Conservation (phyloP, 2,113 vertebrate genomes). For the Chunga burmeisteri region DNA sequence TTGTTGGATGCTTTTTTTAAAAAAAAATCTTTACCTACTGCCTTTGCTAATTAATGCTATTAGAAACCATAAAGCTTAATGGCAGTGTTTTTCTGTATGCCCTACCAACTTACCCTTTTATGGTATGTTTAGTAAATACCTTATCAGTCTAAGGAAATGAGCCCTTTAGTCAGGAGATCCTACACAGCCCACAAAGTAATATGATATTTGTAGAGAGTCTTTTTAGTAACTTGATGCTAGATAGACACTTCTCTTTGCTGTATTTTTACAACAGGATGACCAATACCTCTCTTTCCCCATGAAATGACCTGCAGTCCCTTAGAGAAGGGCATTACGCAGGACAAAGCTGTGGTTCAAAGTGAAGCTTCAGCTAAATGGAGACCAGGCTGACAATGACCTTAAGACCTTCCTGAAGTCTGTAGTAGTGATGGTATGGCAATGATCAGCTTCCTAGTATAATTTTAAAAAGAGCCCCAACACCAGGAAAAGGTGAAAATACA, state of each 20-base stretch:
- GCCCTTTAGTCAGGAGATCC: not conserved
- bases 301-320: not conserved
- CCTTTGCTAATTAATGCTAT: not conserved
- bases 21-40: not conserved
- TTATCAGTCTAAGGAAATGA: not conserved
- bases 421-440: not conserved
- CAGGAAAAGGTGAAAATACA: not conserved
- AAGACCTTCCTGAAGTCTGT: not conserved
- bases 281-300: not conserved
- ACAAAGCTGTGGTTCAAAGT: not conserved
- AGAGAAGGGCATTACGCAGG: not conserved
- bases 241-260: not conserved
- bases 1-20: not conserved
- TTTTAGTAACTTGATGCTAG: not conserved
- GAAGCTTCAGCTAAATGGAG: not conserved
- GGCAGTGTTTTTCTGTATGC: not conserved
- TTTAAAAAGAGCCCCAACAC: not conserved
- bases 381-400: not conserved
- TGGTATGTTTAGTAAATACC: not conserved
- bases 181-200: not conserved
- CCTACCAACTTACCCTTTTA: not conserved
- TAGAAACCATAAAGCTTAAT: not conserved
- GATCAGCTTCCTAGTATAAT: not conserved
- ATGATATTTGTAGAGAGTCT: not conserved
- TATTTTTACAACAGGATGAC: not conserved